These are phyloP conservation scores for Rhizoglyphus robini DNA, from an alignment of 1,140 invertebrate genomes.

Conservation along the genomic window DNA sequence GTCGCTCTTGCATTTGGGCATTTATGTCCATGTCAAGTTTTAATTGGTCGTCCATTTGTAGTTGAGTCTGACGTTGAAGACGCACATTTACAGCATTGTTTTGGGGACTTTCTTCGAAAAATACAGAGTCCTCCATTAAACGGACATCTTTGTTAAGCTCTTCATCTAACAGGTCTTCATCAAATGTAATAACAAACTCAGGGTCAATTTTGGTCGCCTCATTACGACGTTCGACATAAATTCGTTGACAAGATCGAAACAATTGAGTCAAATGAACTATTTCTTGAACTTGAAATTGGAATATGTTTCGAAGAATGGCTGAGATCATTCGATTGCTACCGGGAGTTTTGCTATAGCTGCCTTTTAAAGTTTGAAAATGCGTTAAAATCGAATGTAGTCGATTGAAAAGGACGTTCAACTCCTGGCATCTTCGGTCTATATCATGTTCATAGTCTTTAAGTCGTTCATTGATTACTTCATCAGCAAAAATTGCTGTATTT, in stretches of 20 bases:
- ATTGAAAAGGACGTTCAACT: constrained; percentile 17
- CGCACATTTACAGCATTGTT: background rate
- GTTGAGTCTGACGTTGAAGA: constrained; percentile 33
- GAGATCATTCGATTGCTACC: background rate
- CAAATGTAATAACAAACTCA: constrained; percentile 19
- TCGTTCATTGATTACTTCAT: background rate
- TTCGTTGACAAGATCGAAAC: constrained; percentile 18
- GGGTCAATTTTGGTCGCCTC: constrained; percentile 9
- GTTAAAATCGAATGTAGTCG: constrained; percentile 16
- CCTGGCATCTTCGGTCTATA: constrained; percentile 18
- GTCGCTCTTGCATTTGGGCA: constrained; percentile 53
- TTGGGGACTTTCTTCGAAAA: background rate
- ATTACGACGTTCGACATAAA: constrained; percentile 9
- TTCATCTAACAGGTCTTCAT: constrained; percentile 6
- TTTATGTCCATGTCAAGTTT: constrained; percentile 39
- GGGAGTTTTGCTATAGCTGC: background rate
- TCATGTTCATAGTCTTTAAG: constrained; percentile 16
- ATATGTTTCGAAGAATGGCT: constrained; percentile 16
- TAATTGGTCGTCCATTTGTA: constrained; percentile 65
- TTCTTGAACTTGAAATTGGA: constrained; percentile 17
- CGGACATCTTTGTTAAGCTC: background rate
- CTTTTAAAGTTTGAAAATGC: constrained; percentile 14
- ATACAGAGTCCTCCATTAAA: background rate
- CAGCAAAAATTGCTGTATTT: constrained; percentile 17
- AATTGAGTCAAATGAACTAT: constrained; percentile 3